Base-by-base conservation (phyloP, 2,888 invertebrate species). In the Metalampra italica region DNA sequence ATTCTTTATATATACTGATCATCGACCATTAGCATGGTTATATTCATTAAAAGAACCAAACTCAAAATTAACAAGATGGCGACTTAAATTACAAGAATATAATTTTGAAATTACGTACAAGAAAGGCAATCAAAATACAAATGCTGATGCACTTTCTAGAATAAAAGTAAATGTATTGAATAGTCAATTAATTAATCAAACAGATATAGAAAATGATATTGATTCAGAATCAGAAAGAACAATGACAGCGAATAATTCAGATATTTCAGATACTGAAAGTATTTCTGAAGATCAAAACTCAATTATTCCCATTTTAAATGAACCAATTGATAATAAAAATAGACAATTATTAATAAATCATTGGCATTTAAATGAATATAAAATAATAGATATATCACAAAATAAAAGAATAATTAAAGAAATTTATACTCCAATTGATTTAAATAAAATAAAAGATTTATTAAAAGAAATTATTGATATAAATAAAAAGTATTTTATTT, bases 1-100 rank as follows among this genome's bases (percentile, higher is more conserved):
- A 46, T 68, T 71, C 36, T 52, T 13, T 2, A 52, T 69, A 29
- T 47, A 57, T 9, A 71, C 64, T 1, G 71, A 71, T 53, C 68
- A 66, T 45, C 41, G 44, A 46, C 64, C 65, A 8, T 45, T 66
- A 32, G 41, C 46, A n/a, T 68, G 65, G 62, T 13, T 45, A 29
- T 37, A 45, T 29, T 45, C 45, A 9, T 9, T 45, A 12, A 45
- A 45, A 3, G 45, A 45, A 7, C 45, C 45, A 8, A 45, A 32
- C 7, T 9, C 9, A 9, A 32, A 32, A 8, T 8, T 32, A 2
- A 32, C 32, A 15, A 12, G 39, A 4, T 39, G 32, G 46, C 12
- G 46, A 15, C n/a, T 46, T 2, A 13, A 14, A 32, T 29, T 46
- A 11, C 29, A 46, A n/a, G 46, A 46, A 32, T 46, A 40, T 40